Evolutionary conservation across 2,113 vertebrate genomes (phyloP), one percentile per base, ranked within the genome.

Genomic region (Speoplatyrhinus poulsoni): DNA sequence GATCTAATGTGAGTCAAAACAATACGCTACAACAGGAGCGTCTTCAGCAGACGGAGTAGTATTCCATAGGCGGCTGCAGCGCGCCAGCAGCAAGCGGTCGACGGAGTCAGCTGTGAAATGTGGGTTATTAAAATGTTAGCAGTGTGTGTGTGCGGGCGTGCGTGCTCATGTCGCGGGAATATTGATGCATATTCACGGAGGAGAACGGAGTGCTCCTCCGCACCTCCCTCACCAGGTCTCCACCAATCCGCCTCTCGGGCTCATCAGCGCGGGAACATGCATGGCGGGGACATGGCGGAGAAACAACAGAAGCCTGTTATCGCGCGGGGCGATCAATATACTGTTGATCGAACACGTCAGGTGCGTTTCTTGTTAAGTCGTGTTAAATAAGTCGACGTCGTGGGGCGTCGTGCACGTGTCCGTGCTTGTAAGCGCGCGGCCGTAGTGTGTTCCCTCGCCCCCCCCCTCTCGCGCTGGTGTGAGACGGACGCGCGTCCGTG

Each of bases 161-260:
- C 16, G 53, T n/a, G 53, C 2, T 16, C 53, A 52, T 59, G 36
- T 6, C 7, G 36, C 36, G 36, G 36, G 36, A 8, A 41, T 41
- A 41, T 41, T 41, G 36, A 41, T 41, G 36, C 36, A 41, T 8
- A 8, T 41, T 41, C 5, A 41, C 7, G 26, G 36, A 41, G 36
- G 36, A 5, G 36, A 5, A 41, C 4, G 36, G 26, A 26, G 1
- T 26, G 26, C 1, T 26, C 26, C 26, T 26, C 26, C 26, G 26
- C 26, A 17, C 17, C 54, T 65, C 58, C 65, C 54, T 55, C 70
- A 69, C 73, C 59, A 71, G 68, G 73, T 83, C 77, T 72, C 77
- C 82, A 62, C 69, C 83, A 85, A 75, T 81, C 78, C 76, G 75
- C 75, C 76, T 80, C 76, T 69, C 54, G 33, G 53, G 70, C 49